Evolutionary conservation across 1,140 invertebrate species (phyloP).

Genomic region (Diploscapter pachys): DNA sequence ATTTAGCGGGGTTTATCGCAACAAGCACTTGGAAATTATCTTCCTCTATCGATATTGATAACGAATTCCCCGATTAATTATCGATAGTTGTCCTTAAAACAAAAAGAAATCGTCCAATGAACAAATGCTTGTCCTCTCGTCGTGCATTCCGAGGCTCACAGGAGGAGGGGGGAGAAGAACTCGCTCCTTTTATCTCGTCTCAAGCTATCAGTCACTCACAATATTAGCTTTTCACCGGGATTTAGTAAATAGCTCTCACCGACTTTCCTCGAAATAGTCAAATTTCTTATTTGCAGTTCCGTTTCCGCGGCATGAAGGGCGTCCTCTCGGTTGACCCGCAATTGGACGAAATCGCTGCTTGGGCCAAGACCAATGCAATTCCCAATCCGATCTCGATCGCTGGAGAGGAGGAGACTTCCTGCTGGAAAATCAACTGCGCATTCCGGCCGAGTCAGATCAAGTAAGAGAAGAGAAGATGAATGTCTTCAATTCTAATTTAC

Average conservation of each 20-base stretch:
- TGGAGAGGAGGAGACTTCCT: not conserved
- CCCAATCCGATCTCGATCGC: not conserved
- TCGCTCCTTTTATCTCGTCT: no score
- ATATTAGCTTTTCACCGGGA: no score
- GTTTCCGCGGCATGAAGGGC: conserved; percentile 42
- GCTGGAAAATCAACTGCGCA: not conserved
- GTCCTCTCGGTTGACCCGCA: conserved; percentile 33
- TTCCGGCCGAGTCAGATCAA: not conserved
- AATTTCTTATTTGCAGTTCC: conserved; percentile 30
- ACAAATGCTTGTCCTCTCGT: no score
- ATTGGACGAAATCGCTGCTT: conserved; percentile 26
- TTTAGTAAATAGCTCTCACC: no score
- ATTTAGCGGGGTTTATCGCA: no score
- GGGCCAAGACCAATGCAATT: conserved; percentile 1
- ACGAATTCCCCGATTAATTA: no score
- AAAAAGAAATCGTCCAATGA: not conserved
- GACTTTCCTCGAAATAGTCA: no score
- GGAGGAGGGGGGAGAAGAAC: no score
- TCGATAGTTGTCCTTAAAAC: conserved; percentile 9
- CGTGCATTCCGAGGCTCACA: no score
- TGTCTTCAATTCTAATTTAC: not conserved
- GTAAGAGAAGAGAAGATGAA: not conserved
- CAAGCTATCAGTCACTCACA: no score
- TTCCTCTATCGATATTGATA: no score
- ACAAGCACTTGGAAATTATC: no score